Evolutionary conservation across 2,797 vertebrate species (phyloP).

Genomic region (Rhinatrema bivittatum): DNA sequence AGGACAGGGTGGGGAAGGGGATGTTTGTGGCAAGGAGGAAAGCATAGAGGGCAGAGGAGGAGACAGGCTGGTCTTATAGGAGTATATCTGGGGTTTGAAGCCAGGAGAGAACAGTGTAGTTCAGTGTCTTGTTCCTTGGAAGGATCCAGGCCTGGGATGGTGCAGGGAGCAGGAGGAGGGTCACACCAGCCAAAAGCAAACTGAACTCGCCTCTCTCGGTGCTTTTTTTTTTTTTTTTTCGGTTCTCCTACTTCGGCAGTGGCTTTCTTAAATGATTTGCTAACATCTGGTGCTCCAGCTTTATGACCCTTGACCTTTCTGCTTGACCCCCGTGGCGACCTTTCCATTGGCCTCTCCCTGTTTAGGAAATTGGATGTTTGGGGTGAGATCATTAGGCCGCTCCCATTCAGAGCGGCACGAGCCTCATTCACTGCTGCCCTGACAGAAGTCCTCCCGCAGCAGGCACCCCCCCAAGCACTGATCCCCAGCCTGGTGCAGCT

Average conservation of each 20-base stretch:
- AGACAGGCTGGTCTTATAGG: background rate
- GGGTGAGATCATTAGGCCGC: background rate
- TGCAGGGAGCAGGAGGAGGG: background rate
- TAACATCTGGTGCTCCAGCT: conserved; percentile 4
- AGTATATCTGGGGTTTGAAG: too few relatives aligned
- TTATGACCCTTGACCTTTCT: conserved; percentile 12
- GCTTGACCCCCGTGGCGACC: conserved; percentile 4
- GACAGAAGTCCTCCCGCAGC: too few relatives aligned
- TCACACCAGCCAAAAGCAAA: too few relatives aligned
- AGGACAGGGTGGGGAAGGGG: too few relatives aligned
- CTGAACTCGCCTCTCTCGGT: too few relatives aligned
- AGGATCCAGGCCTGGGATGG: background rate
- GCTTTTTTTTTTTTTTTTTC: too few relatives aligned
- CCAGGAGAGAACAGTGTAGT: too few relatives aligned
- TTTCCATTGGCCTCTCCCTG: background rate
- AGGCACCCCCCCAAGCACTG: too few relatives aligned
- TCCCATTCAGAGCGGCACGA: background rate
- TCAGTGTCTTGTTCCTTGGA: too few relatives aligned
- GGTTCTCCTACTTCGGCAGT: too few relatives aligned
- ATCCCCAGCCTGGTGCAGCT: too few relatives aligned
- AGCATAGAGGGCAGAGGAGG: background rate
- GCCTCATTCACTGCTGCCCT: too few relatives aligned
- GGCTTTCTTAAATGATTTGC: background rate
- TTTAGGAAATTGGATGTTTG: conserved; percentile 4
- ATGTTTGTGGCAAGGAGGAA: background rate